Base-by-base conservation (phyloP, 2,888 invertebrate species). In the Andrena bucephala region DNA sequence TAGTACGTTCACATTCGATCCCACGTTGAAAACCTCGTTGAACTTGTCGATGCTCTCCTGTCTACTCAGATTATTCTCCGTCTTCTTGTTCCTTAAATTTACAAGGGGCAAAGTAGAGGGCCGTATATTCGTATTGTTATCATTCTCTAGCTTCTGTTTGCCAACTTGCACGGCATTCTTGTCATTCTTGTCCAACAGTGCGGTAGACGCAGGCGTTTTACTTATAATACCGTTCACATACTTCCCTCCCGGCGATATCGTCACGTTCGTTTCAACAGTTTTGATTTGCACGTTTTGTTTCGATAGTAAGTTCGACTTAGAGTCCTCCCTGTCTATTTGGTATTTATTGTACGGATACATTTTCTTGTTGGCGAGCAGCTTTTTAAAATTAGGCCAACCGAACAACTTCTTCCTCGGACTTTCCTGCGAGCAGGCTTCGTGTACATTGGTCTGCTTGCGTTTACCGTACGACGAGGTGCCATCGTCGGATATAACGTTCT, bases 41-140 rank as follows among this genome's bases (percentile, higher is more conserved):
- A 97, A 97, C 68, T 97, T 96, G 89, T 97, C 97, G 48, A 97
- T 93, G 0, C 97, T 97, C 77, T 96, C 96, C 90, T 97, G 97
- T 0, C 97, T 94, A 0, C 94, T 91, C 88, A 95, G 81, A 90
- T 93, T 94, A 84, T 94, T 94, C 87, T 93, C 94, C 85, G 82
- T 87, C 31, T 89, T 90, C 20, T 91, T 89, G 16, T 75, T 87
- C 36, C 80, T 85, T 13, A 92, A 66, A 70, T 85, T 88, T 7
- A 93, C 92, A n/a, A 95, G 90, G 0, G 94, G 94, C 80, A 95
- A 89, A 3, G 94, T 94, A 8, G 94, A 94, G 10, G 95, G 95
- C 75, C 95, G 90, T 65, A 90, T 91, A 2, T 89, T 90, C 62
- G 92, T 90, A 16, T 87, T 90, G 4, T 91, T 89, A 29, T 90